A percentile compares a stretch with the other conserved stretches of the same genome.
phyloP scores from a whole-genome alignment of 2,888 invertebrate species.

The Abrostola triplasia region DNA sequence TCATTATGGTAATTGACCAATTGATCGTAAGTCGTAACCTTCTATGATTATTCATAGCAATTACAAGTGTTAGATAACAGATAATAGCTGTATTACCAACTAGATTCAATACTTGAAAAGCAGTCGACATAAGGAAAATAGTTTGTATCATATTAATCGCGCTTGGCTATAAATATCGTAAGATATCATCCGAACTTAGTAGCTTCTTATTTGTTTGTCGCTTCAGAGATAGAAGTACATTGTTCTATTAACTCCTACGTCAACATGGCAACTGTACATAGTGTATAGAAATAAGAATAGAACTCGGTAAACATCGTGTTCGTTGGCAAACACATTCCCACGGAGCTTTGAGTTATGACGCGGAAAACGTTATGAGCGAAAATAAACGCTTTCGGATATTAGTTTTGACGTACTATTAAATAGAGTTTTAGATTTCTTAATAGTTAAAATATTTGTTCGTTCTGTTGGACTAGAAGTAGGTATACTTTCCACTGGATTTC shows the following conservation, averaged over 20 bases:
- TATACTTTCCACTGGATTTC: too few relatives aligned
- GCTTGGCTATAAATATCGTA: conserved; percentile 17
- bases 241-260: conserved; percentile 16
- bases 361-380: conserved; percentile 38
- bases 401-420: conserved; percentile 1
- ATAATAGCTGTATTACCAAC: conserved; percentile 5
- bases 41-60: conserved; percentile 8
- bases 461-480: too few relatives aligned
- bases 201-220: neutral
- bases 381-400: conserved; percentile 28
- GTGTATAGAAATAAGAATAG: conserved; percentile 34
- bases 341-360: conserved; percentile 40
- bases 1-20: conserved; percentile 21
- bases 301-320: conserved; percentile 33
- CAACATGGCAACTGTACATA: conserved; percentile 31
- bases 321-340: conserved; percentile 52
- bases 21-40: conserved; percentile 7
- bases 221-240: conserved; percentile 15
- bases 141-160: too few relatives aligned
- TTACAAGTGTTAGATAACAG: conserved; percentile 20
- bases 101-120: too few relatives aligned
- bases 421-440: neutral
- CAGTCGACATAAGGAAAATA: too few relatives aligned
- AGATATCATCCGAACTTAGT: conserved; percentile 18
- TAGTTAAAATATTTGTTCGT: neutral